These are phyloP conservation scores for Chloroceryle inda DNA, from an alignment of 2,797 vertebrate genomes.

Conservation along the genomic window DNA sequence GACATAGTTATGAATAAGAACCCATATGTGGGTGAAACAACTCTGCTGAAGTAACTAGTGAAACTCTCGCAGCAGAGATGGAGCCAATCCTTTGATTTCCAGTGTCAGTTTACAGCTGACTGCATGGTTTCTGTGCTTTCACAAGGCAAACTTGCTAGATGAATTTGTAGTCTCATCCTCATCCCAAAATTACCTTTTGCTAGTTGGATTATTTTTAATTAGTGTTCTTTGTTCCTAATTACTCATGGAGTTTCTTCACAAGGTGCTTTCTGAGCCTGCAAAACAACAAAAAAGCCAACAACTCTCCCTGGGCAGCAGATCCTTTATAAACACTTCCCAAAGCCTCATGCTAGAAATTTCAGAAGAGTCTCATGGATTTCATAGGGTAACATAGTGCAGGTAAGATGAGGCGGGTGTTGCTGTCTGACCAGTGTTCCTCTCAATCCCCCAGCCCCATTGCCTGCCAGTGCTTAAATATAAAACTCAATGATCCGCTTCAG, in stretches of 20 bases:
- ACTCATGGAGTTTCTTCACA: rapidly evolving
- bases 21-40: constrained; percentile 9
- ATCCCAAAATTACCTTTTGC: not conserved
- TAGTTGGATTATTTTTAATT: not conserved
- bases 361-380: not conserved
- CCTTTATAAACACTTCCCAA: not conserved
- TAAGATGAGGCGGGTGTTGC: not conserved
- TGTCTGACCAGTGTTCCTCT: not conserved
- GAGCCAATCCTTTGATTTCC: constrained; percentile 18
- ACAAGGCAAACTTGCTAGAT: not conserved
- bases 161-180: not conserved
- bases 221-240: not conserved
- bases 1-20: constrained; percentile 16
- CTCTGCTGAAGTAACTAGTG: constrained; percentile 33
- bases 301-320: not conserved
- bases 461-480: not conserved
- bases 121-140: not conserved
- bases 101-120: not conserved
- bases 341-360: not conserved
- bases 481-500: not conserved
- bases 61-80: not conserved
- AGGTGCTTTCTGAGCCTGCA: not conserved
- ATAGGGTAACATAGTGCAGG: not conserved
- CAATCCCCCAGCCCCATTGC: not conserved
- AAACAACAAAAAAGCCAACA: not conserved